A percentile compares a stretch with the other conserved stretches of the same genome.
Conservation (phyloP, 2,113 vertebrate species). For the Oncorhynchus gorbuscha region DNA sequence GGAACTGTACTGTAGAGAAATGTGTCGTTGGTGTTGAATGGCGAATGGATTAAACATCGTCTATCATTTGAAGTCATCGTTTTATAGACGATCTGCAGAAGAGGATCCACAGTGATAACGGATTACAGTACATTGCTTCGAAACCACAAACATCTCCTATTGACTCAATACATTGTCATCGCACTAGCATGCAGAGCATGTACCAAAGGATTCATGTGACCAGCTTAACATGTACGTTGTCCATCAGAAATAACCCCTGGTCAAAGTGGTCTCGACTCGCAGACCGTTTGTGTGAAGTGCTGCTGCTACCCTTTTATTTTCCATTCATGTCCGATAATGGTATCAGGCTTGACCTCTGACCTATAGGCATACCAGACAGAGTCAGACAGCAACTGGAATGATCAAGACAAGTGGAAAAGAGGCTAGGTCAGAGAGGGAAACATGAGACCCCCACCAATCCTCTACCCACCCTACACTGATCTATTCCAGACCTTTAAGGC, state of each 20-base stretch:
- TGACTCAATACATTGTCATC: too few relatives aligned
- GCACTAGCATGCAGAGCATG: too few relatives aligned
- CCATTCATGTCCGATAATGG: conserved; percentile 4
- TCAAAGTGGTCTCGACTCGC: background rate
- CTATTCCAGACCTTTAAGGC: conserved; percentile 45
- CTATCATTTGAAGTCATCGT: too few relatives aligned
- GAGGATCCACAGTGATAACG: background rate
- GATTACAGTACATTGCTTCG: background rate
- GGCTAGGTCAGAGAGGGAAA: conserved; percentile 44
- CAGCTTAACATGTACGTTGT: background rate
- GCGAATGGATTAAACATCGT: too few relatives aligned
- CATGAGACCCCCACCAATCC: conserved; percentile 12
- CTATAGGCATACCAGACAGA: conserved; percentile 31
- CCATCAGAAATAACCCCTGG: background rate
- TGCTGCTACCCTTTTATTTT: background rate
- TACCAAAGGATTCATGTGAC: too few relatives aligned
- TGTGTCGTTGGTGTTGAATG: too few relatives aligned
- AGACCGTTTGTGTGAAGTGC: background rate
- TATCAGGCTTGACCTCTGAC: conserved; percentile 22
- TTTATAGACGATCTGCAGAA: background rate
- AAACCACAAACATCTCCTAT: background rate
- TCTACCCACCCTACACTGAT: background rate
- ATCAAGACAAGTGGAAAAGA: conserved; percentile 14
- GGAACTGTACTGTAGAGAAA: too few relatives aligned
- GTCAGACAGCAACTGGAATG: conserved; percentile 40